Base-by-base conservation (phyloP, 2,797 vertebrate species). In the Sebastes hopkinsi region DNA sequence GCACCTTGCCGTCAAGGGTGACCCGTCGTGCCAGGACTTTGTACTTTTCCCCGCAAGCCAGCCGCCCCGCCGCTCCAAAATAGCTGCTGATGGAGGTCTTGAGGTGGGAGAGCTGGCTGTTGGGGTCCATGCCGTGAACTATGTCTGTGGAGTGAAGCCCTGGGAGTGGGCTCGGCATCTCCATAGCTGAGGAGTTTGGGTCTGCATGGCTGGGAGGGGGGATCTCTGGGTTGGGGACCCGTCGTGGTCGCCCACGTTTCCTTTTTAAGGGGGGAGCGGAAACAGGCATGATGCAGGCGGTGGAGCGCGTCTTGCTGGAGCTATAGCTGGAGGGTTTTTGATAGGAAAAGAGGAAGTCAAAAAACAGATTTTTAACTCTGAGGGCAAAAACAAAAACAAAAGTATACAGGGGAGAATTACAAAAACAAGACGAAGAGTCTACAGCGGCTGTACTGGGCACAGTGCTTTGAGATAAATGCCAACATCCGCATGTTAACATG, bases 11-110 rank as follows among this genome's bases (percentile, higher is more conserved):
- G 20, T 99, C 98, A 46, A 98, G 95, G 0, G 98, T 99, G 93
- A 99, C 97, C 67, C 98, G 95, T 62, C 98, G 96, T 88, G 98
- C 98, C 92, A 99, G 92, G 61, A 99, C 96, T 77, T 98, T 97
- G 89, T 99, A 99, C 79, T 99, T 99, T 89, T 99, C 98, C 18
- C 98, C 98, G 62, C 98, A 99, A 54, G 98, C 98, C 96, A 99
- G 96, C 86, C 98, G 97, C 84, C 98, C 98, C 3, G 98, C 98
- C 67, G 98, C 97, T 88, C 98, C 98, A 77, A 99, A 99, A 79
- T 99, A 99, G 94, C 96, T 98, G 94, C 97, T 99, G 92, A 99
- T 99, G 3, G 98, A 99, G 96, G 96, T 99, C 92, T 98, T 98
- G 72, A 99, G 97, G 93, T 98, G 97, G 93, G 97, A 97, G 83